Evolutionary conservation across 2,888 invertebrate genomes (phyloP), one percentile per base, ranked within the genome.

Genomic region (Tipula unca): DNA sequence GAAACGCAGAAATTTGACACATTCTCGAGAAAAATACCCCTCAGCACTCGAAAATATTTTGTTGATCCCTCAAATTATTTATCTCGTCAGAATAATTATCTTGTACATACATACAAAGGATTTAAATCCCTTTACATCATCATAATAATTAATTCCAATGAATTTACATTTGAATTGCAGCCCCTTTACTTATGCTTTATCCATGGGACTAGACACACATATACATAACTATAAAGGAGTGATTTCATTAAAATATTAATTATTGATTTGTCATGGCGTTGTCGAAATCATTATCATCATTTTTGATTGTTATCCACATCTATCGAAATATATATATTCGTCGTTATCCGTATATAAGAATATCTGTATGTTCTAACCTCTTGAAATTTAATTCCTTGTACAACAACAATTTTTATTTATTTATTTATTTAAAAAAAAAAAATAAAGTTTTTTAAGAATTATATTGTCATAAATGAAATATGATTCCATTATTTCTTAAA

Each of bases 381-480:
- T 69, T 69, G 69, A 69, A 69, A 69, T 69, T 10, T 69, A 69
- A 69, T 25, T 25, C 69, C 10, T 25, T 69, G 10, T 32, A 54
- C 48, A 69, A 69, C 69, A 25, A 69, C 69, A 69, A 48, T 48
- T 13, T 17, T 17, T 48, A 48, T 17, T 17, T 48, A 48, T 48
- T 48, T 48, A 48, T 48, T 48, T 48, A 48, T 48, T 48, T 48
- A 69, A 10, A 3, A 25, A 69, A 69, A 20, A 69, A 69, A 20
- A 10, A 69, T 13, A 69, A 69, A 69, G 25, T 20, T 25, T 69
- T 69, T 69, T 69, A 69, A 10, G 69, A 69, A 69, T 69, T 69
- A 69, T 69, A 69, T 69, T 69, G 69, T 69, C 69, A 69, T 69
- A 69, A 25, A 69, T 69, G 69, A 69, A 69, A 69, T 69, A 69